Base-by-base conservation (phyloP, 2,888 invertebrate genomes). In the Gibbula magus region DNA sequence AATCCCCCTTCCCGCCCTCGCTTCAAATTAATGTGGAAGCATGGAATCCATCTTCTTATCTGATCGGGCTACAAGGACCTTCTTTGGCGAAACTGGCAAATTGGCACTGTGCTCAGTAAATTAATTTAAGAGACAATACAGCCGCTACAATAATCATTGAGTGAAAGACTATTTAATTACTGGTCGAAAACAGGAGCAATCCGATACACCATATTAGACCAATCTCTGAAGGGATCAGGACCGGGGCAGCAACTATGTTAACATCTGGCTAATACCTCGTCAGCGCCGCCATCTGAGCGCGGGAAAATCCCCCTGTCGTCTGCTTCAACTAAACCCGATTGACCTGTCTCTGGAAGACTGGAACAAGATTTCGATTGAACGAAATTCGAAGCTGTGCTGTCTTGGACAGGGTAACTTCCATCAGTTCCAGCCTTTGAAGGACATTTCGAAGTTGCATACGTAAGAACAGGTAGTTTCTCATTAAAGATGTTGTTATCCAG, bases 71-170 rank as follows among this genome's bases (percentile, higher is more conserved):
- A 39, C 70, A 35, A 13, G 35, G 39, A 16, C 35, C 70, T 32
- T 70, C 39, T 35, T 20, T 45, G 7, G 7, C 35, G 70, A 70
- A 70, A 70, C 70, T 35, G 35, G 35, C 70, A 70, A 70, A 70
- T 70, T 70, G 70, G 70, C 70, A 32, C 35, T 70, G 70, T 70
- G 70, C 35, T 32, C 70, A 70, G 39, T 70, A 70, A 70, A 70
- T 70, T 70, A 70, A 70, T 70, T 70, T 35, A 70, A 70, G 70
- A 70, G 70, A 70, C 70, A 70, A 70, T 70, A 70, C 70, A 39
- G 70, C 32, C 70, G 70, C 70, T 70, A 70, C 70, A 70, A 70
- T 70, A 70, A 70, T 70, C 70, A 70, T 70, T 70, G 70, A 70
- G 35, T 70, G 70, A 70, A 70, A 70, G 70, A 35, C 29, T 35